Base-by-base conservation (phyloP, 2,113 vertebrate genomes). In the Struthidea cinerea region DNA sequence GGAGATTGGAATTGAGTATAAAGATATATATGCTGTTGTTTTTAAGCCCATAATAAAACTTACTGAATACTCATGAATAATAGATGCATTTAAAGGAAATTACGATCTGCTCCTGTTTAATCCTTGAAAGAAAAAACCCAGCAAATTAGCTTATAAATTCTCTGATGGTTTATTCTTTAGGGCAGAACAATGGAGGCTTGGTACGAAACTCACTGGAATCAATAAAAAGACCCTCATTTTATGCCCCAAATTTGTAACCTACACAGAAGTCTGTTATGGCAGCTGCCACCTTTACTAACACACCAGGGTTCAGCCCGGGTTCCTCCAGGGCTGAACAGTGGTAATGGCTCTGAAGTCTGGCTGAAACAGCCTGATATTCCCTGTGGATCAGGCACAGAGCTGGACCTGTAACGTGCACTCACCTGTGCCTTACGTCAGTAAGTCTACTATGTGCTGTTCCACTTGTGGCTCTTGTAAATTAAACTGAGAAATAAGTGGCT, bases 401-500 rank as follows among this genome's bases (percentile, higher is more conserved):
- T 84, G 88, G 92, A 96, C 76, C 96, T 96, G 90, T 90, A 87
- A 2, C 79, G 3, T 4, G 1, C 83, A 50, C 88, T 97, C 93
- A 96, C 96, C 96, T 95, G 96, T 76, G 68, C 21, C 33, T 97
- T 94, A 94, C 90, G 52, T 96, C 96, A 96, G 86, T 74, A 1
- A 55, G 79, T 96, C 90, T 90, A 7, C 35, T 60, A 53, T 90
- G 96, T 65, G 92, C 75, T 22, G 55, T 68, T 91, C 84, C 84
- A 93, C 42, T 73, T 55, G 94, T 9, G 85, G 71, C 70, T 81
- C 90, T 81, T 88, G 53, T 50, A 77, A 96, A 96, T 79, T 20
- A 65, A 80, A 30, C 37, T 5, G 69, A 79, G 86, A 53, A 68
- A 86, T 28, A 11, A 91, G 87, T 44, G 56, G 71, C 75, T 47